Percentiles rank a stretch among this genome's conserved stretches.
These are phyloP conservation scores for Cyanoramphus novaezelandiae DNA, from an alignment of 2,113 vertebrate genomes.

Conservation along the genomic window DNA sequence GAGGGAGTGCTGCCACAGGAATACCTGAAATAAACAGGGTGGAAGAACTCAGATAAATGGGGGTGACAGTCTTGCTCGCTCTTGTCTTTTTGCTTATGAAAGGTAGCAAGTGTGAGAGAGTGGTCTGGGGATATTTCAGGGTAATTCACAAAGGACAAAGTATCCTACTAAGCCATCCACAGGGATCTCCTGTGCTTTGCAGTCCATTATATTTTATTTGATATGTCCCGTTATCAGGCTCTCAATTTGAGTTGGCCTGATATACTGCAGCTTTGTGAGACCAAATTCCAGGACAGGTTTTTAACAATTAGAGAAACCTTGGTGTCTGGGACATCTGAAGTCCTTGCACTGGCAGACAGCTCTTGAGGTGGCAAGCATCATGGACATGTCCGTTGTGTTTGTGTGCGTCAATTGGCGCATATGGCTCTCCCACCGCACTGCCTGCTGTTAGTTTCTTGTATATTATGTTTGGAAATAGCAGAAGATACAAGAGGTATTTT, in stretches of 20 bases:
- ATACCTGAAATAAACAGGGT: background rate
- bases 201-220: background rate
- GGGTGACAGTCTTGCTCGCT: background rate
- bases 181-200: background rate
- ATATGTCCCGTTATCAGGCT: background rate
- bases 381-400: rapidly evolving
- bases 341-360: background rate
- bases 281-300: background rate
- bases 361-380: rapidly evolving
- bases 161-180: background rate
- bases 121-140: background rate
- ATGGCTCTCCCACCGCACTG: background rate
- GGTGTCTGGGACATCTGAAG: background rate
- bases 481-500: background rate
- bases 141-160: background rate
- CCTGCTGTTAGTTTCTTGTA: background rate
- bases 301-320: background rate
- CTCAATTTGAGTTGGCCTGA: background rate
- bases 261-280: background rate
- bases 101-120: background rate
- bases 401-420: rapidly evolving
- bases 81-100: background rate
- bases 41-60: background rate
- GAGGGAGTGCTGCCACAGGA: background rate
- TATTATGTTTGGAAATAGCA: background rate